A percentile compares a stretch with the other conserved stretches of the same genome.
Evolutionary conservation across 2,888 invertebrate genomes (phyloP).

Genomic region (Perizoma affinitatum): DNA sequence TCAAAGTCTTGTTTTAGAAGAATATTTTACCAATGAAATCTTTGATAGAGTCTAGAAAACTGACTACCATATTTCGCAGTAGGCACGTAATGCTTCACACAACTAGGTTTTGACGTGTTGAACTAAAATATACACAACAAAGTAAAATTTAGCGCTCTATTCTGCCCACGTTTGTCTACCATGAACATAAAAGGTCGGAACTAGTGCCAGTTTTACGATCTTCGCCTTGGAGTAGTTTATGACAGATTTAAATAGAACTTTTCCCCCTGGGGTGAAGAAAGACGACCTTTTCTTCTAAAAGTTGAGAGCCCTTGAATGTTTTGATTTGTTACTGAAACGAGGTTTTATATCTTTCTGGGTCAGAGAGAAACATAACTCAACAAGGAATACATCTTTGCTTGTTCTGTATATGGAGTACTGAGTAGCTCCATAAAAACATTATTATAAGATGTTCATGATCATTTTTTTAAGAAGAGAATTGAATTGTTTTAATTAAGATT

Average conservation of each 20-base stretch:
- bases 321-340: conserved; percentile 30
- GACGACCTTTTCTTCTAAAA: conserved; percentile 18
- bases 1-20: no score
- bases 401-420: no score
- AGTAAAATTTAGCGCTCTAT: conserved; percentile 1
- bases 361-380: background rate
- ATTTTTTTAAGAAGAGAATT: no score
- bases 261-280: conserved; percentile 24
- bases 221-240: conserved; percentile 31
- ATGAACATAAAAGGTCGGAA: conserved; percentile 21
- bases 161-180: conserved; percentile 9
- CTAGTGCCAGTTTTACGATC: conserved; percentile 37
- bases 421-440: no score
- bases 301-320: conserved; percentile 26
- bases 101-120: no score
- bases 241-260: conserved; percentile 33
- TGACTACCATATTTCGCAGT: no score
- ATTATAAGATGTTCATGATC: no score
- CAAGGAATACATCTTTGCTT: no score
- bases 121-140: background rate
- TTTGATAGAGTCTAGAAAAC: no score
- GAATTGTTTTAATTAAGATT: no score
- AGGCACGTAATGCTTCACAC: no score
- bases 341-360: background rate
- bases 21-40: no score